Conservation (phyloP, 2,888 invertebrate species). For the Chymomyza fuscimana region DNA sequence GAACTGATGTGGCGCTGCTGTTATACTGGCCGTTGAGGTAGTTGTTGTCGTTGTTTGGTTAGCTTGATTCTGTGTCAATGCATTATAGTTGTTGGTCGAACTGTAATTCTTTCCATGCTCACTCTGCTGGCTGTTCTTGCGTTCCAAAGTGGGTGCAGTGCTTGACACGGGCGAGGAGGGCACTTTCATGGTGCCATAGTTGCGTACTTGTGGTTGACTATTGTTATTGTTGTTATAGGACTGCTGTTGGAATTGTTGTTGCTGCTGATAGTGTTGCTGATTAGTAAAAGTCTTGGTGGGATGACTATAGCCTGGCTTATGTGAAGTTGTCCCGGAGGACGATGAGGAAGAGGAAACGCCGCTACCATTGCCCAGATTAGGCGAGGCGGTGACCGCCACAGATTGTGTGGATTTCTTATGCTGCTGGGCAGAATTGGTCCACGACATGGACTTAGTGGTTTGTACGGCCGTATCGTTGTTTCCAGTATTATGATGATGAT, state of each 20-base stretch:
- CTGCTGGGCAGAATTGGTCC: constrained; percentile 80
- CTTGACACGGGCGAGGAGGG: constrained; percentile 80
- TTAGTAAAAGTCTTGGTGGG: constrained; percentile 71
- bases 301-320: constrained; percentile 56
- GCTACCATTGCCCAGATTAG: constrained; percentile 67
- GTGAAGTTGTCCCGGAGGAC: constrained; percentile 14
- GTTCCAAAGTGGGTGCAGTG: constrained; percentile 80
- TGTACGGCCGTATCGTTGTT: constrained; percentile 64
- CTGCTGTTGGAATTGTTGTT: constrained; percentile 55
- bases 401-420: constrained; percentile 80
- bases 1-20: constrained; percentile 78
- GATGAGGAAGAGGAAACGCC: constrained; percentile 1
- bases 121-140: constrained; percentile 76
- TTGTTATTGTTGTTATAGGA: constrained; percentile 61
- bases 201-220: constrained; percentile 77
- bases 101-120: constrained; percentile 63
- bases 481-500: constrained; percentile 48
- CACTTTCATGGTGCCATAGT: constrained; percentile 77
- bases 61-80: constrained; percentile 24
- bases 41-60: constrained; percentile 80
- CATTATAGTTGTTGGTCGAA: constrained; percentile 18
- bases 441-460: constrained; percentile 78
- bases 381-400: constrained; percentile 78
- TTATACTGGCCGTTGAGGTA: constrained; percentile 79
- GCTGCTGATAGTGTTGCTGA: constrained; percentile 75